Conservation (phyloP, 2,797 vertebrate genomes). For the Smutsia gigantea region DNA sequence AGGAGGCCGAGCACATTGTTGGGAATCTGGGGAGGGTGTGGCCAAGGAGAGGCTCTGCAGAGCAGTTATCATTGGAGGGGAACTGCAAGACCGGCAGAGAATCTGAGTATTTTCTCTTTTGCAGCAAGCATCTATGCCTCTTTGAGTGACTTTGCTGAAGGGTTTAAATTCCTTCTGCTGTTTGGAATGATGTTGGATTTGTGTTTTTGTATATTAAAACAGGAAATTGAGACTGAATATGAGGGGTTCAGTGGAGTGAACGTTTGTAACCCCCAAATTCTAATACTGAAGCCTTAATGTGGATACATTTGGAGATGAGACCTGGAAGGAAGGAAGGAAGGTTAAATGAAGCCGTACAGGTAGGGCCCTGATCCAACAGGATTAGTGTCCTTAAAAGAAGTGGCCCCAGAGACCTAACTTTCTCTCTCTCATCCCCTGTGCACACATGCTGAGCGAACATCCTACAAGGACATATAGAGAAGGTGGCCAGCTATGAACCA, state of each 20-base stretch:
- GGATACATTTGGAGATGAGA: neutral
- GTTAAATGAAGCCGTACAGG: neutral
- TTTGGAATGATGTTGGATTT: neutral
- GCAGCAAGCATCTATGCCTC: neutral
- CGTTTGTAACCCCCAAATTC: neutral
- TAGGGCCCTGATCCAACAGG: neutral
- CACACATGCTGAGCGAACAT: neutral
- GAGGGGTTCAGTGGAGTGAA: neutral
- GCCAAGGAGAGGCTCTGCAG: neutral
- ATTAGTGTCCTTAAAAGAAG: neutral
- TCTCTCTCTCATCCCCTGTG: neutral
- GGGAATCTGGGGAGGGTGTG: neutral
- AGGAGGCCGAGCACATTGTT: neutral
- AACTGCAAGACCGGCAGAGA: neutral
- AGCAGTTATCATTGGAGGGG: neutral
- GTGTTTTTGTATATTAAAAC: neutral
- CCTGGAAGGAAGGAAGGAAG: neutral
- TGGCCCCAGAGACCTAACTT: neutral
- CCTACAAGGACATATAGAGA: neutral
- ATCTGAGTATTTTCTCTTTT: neutral
- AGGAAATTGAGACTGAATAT: neutral
- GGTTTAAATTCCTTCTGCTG: neutral
- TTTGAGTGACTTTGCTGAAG: neutral
- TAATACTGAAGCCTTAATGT: neutral
- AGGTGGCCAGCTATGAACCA: neutral